phyloP scores from a whole-genome alignment of 1,140 invertebrate species.

The Drosophila jambulina region DNA sequence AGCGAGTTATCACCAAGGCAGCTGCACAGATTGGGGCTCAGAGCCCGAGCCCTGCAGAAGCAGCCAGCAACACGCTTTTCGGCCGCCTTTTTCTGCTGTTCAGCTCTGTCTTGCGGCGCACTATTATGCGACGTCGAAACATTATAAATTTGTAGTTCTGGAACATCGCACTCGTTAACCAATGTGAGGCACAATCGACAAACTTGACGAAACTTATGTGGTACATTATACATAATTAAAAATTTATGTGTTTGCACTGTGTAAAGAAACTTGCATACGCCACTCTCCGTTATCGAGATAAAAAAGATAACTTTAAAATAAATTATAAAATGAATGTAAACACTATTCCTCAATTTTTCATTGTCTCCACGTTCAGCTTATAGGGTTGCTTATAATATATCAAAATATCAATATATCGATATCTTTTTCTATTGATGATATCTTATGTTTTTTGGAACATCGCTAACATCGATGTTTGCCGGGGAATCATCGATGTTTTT shows the following conservation, averaged over 20 bases:
- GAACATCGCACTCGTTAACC: conserved; percentile 80
- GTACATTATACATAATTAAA: conserved; percentile 87
- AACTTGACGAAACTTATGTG: conserved; percentile 87
- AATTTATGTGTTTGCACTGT: conserved; percentile 47
- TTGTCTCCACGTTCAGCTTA: conserved; percentile 74
- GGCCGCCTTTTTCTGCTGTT: conserved; percentile 20
- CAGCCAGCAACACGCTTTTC: conserved; percentile 43
- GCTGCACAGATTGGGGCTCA: conserved; percentile 55
- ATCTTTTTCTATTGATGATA: no score
- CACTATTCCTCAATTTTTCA: conserved; percentile 79
- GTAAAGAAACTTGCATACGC: conserved; percentile 48
- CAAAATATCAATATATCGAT: no score
- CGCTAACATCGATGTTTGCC: no score
- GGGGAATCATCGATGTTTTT: no score
- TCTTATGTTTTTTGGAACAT: no score
- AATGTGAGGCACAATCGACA: conserved; percentile 86
- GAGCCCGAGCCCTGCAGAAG: conserved; percentile 56
- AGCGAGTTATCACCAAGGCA: conserved; percentile 68
- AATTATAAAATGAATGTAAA: conserved; percentile 81
- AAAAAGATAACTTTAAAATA: conserved; percentile 79
- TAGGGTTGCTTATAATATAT: no score
- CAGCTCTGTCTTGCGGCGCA: conserved; percentile 36
- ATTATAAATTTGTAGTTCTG: conserved; percentile 84
- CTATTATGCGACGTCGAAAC: conserved; percentile 40
- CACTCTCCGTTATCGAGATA: conserved; percentile 53